phyloP scores from a whole-genome alignment of 2,797 vertebrate species.

The Propithecus deckenii region DNA sequence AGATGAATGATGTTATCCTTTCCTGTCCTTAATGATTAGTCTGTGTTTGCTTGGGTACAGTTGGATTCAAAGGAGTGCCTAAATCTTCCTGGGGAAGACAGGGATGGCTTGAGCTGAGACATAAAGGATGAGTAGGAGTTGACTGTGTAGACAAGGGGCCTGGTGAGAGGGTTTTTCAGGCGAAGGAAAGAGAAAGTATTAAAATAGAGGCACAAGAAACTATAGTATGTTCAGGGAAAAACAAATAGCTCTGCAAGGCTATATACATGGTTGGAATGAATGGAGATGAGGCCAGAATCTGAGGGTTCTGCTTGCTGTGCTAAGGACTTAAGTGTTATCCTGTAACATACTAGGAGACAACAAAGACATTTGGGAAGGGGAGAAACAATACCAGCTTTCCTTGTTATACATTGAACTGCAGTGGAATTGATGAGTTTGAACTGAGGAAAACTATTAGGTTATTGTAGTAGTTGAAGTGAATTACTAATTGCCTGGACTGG shows the following conservation, averaged over 20 bases:
- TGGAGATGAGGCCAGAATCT: neutral
- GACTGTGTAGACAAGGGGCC: neutral
- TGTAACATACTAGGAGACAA: neutral
- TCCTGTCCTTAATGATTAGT: slow-evolving; percentile 42
- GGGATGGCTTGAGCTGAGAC: neutral
- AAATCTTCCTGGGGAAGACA: slow-evolving; percentile 25
- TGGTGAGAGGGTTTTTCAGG: neutral
- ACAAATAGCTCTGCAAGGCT: neutral
- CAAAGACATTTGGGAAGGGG: neutral
- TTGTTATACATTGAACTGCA: neutral
- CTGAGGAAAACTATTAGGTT: neutral
- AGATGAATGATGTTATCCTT: slow-evolving; percentile 54
- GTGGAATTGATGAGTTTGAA: neutral
- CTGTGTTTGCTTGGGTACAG: slow-evolving; percentile 32
- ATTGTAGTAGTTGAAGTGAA: neutral
- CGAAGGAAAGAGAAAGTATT: neutral
- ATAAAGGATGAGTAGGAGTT: slow-evolving; percentile 14
- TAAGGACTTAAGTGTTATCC: slow-evolving; percentile 14
- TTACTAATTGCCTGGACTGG: neutral
- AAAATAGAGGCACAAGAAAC: neutral
- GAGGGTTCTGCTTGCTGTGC: neutral
- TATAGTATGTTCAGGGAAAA: neutral
- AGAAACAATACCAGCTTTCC: neutral
- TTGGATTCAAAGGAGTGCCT: slow-evolving; percentile 17
- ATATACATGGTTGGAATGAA: neutral